Evolutionary conservation across 2,888 invertebrate genomes (phyloP).

Genomic region (Heliconius ethilla): DNA sequence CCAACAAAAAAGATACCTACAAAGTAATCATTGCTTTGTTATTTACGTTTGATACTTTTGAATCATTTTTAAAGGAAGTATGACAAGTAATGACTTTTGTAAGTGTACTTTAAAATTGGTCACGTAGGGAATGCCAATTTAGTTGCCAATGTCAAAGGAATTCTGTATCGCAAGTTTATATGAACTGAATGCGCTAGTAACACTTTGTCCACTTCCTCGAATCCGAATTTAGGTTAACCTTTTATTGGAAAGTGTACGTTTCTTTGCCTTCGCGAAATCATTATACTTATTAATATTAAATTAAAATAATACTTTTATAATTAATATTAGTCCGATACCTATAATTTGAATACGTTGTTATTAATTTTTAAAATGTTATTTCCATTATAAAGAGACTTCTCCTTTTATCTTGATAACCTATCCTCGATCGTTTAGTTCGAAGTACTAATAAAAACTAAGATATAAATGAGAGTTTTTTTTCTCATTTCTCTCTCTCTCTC

Average conservation of each 20-base stretch:
- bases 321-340: background rate
- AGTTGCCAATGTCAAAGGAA: conserved; percentile 46
- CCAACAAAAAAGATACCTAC: background rate
- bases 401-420: no score
- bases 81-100: background rate
- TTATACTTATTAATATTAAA: background rate
- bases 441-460: no score
- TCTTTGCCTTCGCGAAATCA: background rate
- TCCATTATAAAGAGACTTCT: no score
- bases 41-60: background rate
- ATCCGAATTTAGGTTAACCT: background rate
- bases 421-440: no score
- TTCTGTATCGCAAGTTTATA: conserved; percentile 34
- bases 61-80: conserved; percentile 1
- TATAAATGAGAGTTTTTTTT: no score
- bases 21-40: background rate
- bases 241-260: background rate
- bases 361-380: no score
- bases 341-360: no score
- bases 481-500: no score
- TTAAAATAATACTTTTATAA: background rate
- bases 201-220: conserved; percentile 16
- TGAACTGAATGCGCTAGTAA: conserved; percentile 23
- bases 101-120: conserved; percentile 29
- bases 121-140: conserved; percentile 42